These are phyloP conservation scores for Diabrotica virgifera DNA, from an alignment of 1,140 invertebrate genomes.

Conservation along the genomic window DNA sequence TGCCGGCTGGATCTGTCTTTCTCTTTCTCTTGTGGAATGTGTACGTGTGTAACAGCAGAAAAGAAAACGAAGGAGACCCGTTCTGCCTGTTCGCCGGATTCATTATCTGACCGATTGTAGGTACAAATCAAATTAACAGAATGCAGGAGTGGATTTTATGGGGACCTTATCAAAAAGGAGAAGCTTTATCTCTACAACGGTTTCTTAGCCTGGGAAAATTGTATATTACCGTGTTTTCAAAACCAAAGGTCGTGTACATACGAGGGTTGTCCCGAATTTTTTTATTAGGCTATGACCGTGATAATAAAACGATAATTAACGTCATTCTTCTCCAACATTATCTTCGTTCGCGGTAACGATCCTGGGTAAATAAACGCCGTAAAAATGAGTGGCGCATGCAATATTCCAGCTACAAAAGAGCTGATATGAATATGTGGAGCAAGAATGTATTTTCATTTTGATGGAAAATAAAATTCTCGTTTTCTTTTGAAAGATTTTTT, in stretches of 20 bases:
- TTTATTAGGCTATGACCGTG: neutral
- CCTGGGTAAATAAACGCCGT: no score
- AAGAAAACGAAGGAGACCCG: constrained; percentile 9
- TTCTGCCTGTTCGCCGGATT: constrained; percentile 13
- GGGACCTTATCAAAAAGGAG: neutral
- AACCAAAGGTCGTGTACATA: neutral
- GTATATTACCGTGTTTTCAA: neutral
- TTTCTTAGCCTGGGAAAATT: neutral
- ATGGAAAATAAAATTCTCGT: no score
- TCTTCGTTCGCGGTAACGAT: no score
- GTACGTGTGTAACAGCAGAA: constrained; percentile 9
- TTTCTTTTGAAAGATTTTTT: no score
- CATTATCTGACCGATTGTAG: constrained; percentile 14
- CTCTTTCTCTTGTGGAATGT: constrained; percentile 8
- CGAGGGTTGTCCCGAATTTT: neutral
- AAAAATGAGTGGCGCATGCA: no score
- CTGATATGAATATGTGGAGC: no score
- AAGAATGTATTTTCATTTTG: no score
- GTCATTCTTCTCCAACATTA: no score
- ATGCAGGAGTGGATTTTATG: constrained; percentile 10
- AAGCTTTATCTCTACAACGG: no score
- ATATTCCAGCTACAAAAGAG: no score
- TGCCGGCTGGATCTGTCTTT: neutral
- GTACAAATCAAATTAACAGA: constrained; percentile 13
- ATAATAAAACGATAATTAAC: neutral